These are phyloP conservation scores for Melanerpes formicivorus DNA, from an alignment of 2,113 vertebrate species.

Conservation along the genomic window DNA sequence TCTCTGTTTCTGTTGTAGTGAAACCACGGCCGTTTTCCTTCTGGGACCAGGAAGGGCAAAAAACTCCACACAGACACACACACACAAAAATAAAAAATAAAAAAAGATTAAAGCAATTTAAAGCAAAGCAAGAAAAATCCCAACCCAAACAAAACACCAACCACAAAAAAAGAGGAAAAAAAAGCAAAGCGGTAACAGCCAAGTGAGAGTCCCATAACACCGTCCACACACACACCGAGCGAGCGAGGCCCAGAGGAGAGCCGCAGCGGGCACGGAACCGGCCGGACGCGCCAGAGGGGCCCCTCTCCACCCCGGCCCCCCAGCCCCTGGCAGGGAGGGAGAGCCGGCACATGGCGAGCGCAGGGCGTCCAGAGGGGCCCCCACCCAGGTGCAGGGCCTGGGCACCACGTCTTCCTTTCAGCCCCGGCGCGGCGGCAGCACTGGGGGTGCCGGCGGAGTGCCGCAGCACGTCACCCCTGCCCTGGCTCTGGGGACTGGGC, in stretches of 20 bases:
- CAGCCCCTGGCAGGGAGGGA: conserved; percentile 11
- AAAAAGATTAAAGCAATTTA: conserved; percentile 3
- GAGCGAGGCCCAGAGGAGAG: conserved; percentile 61
- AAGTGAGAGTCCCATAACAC: conserved; percentile 43
- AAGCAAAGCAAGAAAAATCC: conserved; percentile 60
- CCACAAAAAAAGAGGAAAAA: not conserved
- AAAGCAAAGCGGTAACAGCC: conserved; percentile 63
- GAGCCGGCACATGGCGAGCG: not conserved
- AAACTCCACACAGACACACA: not conserved
- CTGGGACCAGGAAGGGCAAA: conserved; percentile 79
- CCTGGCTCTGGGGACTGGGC: not conserved
- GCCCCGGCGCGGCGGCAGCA: not conserved
- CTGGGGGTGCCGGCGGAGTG: not conserved
- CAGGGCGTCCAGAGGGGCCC: not conserved
- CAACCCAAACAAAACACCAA: conserved; percentile 14
- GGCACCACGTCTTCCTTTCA: conserved; percentile 66
- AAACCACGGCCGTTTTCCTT: conserved; percentile 71
- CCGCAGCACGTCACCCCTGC: not conserved
- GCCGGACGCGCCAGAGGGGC: not conserved
- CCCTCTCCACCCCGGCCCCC: not conserved
- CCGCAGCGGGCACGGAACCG: not conserved
- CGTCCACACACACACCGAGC: conserved; percentile 50
- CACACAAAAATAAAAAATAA: not conserved
- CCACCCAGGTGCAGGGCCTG: not conserved
- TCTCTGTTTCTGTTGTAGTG: conserved; percentile 83